Conservation (phyloP, 30 jellyfish, hydroid and myxozoan species). For the Chironex yamaguchii region DNA sequence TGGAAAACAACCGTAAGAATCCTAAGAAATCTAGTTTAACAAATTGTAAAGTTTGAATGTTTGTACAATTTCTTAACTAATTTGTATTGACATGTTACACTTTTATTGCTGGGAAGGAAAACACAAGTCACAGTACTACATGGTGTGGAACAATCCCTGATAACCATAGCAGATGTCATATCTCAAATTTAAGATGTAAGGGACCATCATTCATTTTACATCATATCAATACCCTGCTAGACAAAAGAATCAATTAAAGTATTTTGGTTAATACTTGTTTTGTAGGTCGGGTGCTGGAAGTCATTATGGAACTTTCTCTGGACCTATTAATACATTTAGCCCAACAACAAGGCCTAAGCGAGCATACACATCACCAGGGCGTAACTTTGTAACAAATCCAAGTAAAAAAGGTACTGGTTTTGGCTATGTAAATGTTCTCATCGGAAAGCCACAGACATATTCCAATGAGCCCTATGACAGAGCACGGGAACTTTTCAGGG, state of each 20-base stretch:
- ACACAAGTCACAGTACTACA: too few species aligned
- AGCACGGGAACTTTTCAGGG: conserved; percentile 81
- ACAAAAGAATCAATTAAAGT: too few species aligned
- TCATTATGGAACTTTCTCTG: conserved; percentile 95
- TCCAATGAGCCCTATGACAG: conserved; percentile 92
- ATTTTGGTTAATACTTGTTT: too few species aligned
- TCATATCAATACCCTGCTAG: too few species aligned
- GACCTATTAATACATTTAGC: conserved; percentile 78
- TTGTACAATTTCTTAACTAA: background rate
- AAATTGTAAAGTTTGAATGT: background rate
- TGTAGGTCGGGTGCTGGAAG: conserved; percentile 96
- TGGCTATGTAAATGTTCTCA: conserved; percentile 95
- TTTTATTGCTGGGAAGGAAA: background rate
- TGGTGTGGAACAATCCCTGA: too few species aligned
- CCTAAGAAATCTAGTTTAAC: background rate
- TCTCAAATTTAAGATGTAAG: too few species aligned
- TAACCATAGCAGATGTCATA: too few species aligned
- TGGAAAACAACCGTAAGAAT: conserved; percentile 89
- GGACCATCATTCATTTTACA: too few species aligned
- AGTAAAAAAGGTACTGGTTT: conserved; percentile 91
- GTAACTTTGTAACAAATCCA: conserved; percentile 92
- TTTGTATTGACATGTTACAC: too few species aligned
- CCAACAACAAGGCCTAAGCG: conserved; percentile 61
- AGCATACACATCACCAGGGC: conserved; percentile 85
- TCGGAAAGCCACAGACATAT: conserved; percentile 88